These are phyloP conservation scores for Hypsopygia costalis DNA, from an alignment of 2,888 invertebrate species.

Conservation along the genomic window DNA sequence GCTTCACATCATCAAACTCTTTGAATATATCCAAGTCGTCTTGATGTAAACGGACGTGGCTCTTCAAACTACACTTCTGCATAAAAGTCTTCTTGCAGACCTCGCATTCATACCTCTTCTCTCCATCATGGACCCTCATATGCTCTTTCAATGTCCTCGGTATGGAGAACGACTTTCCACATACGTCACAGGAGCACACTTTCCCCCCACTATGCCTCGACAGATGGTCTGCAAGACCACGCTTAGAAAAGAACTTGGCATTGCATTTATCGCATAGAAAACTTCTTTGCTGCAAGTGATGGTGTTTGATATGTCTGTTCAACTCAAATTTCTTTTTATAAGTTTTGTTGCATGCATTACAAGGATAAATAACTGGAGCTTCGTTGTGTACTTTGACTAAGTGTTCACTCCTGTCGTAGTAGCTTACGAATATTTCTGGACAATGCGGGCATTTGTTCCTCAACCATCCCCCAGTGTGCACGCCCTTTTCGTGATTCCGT, in stretches of 20 bases:
- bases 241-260: constrained; percentile 66
- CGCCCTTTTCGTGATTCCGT: constrained; percentile 67
- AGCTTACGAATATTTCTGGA: constrained; percentile 65
- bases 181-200: constrained; percentile 52
- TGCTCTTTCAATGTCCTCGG: constrained; percentile 59
- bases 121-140: constrained; percentile 56
- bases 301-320: constrained; percentile 67
- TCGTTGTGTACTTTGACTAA: constrained; percentile 62
- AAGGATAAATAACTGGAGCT: constrained; percentile 52
- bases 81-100: constrained; percentile 65
- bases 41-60: constrained; percentile 62
- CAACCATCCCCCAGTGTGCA: constrained; percentile 69
- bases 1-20: constrained; percentile 72
- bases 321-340: constrained; percentile 71
- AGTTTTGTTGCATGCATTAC: constrained; percentile 67
- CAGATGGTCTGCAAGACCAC: constrained; percentile 60
- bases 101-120: constrained; percentile 61
- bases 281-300: constrained; percentile 64
- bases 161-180: constrained; percentile 56
- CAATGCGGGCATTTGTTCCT: constrained; percentile 72
- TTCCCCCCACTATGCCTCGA: constrained; percentile 55
- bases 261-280: constrained; percentile 66
- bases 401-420: constrained; percentile 68
- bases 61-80: constrained; percentile 67
- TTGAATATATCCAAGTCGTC: constrained; percentile 72